Evolutionary conservation across 2,888 invertebrate species (phyloP).

Genomic region (Aethes cnicana): DNA sequence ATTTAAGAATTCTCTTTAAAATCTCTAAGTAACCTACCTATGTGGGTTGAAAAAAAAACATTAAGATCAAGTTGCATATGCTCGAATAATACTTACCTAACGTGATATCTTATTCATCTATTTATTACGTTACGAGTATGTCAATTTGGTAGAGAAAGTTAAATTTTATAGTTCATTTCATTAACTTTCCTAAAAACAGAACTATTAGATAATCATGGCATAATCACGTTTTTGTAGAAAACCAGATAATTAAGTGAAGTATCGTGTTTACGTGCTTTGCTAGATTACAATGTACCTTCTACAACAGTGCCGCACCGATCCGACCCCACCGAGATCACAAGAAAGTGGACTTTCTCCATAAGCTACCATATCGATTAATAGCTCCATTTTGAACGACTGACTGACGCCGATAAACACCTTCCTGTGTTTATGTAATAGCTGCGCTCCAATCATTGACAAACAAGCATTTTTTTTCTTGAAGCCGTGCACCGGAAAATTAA

Average conservation of each 20-base stretch:
- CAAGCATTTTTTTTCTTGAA: conserved; percentile 11
- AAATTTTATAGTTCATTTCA: not conserved
- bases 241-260: conserved; percentile 14
- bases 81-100: too few relatives aligned
- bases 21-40: too few relatives aligned
- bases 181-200: not conserved
- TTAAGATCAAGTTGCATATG: too few relatives aligned
- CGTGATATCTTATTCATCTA: too few relatives aligned
- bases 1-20: too few relatives aligned
- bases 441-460: conserved; percentile 20
- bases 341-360: conserved; percentile 38
- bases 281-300: conserved; percentile 39
- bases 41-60: too few relatives aligned
- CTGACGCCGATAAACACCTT: conserved; percentile 11
- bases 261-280: conserved; percentile 22
- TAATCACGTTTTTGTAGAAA: conserved; percentile 20
- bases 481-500: conserved; percentile 28
- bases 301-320: conserved; percentile 47
- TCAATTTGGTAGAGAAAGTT: not conserved
- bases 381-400: conserved; percentile 19
- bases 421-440: conserved; percentile 16
- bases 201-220: conserved; percentile 9
- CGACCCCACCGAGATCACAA: conserved; percentile 51
- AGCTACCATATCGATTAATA: conserved; percentile 25
- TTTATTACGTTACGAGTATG: too few relatives aligned